Evolutionary conservation across 2,888 invertebrate genomes (phyloP), one percentile per base, ranked within the genome.

Genomic region (Caenorhabditis afra): DNA sequence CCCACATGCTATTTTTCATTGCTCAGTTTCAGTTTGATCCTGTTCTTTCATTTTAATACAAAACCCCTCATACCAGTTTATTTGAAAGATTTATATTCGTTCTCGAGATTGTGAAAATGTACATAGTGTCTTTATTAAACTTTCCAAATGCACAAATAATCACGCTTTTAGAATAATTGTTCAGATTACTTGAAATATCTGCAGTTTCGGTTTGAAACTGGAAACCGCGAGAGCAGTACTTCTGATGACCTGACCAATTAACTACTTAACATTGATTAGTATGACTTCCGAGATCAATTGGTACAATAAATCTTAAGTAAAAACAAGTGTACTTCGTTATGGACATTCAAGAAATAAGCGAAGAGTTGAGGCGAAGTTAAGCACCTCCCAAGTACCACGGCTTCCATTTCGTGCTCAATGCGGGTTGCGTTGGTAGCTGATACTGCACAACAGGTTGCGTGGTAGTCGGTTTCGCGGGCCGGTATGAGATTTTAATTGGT

Each of bases 341-440:
- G 39, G 58, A 62, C 35, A 49, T 52, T 70, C 49, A 39, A 44
- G n/a, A 23, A 50, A 65, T 20, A 18, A 12, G 20, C 14, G 37
- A 37, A n/a, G 18, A 29, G 37, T 22, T 47, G 14, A n/a, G 47
- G 5, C 44, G 18, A n/a, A 39, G 22, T 73, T 52, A 78, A 5
- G 61, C 65, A 12, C 78, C 78, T 11, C 61, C 81, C 12, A 83
- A 55, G 59, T 85, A 85, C 85, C 85, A 85, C 14, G 85, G 85
- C 39, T 77, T 83, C 85, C 85, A 85, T 66, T 80, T 82, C 11
- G 52, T 58, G 20, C 57, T 44, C 3, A 49, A 41, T 58, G 49
- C 71, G 3, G 70, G 64, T 52, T 50, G 57, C 10, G 58, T 35
- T 10, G 70, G 58, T 16, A 57, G n/a, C 41, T 57, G 57, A 20